A percentile compares a stretch with the other conserved stretches of the same genome.
phyloP scores from a whole-genome alignment of 2,113 vertebrate species.

The Cygnus buccinator region DNA sequence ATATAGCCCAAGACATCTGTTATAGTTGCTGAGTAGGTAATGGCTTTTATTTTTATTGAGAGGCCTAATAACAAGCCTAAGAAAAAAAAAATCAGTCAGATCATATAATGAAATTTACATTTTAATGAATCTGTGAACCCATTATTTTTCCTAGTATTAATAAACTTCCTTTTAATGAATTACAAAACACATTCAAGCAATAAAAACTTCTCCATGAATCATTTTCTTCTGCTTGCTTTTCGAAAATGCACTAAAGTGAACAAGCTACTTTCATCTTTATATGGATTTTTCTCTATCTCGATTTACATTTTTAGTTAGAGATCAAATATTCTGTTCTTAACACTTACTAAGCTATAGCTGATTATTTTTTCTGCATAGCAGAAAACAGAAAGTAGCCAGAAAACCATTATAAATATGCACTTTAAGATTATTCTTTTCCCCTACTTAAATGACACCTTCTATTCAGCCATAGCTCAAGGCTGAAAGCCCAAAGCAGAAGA shows the following conservation, averaged over 20 bases:
- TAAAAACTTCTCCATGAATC: not conserved
- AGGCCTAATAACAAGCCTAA: not conserved
- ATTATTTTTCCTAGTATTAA: conserved; percentile 30
- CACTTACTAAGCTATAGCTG: not conserved
- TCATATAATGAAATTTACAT: conserved; percentile 25
- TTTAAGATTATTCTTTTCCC: not conserved
- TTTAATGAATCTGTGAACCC: conserved; percentile 34
- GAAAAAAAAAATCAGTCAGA: not conserved
- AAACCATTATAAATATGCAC: not conserved
- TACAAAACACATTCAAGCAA: not conserved
- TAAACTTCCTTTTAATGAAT: conserved; percentile 41
- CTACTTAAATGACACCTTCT: not conserved
- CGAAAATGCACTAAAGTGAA: conserved; percentile 4
- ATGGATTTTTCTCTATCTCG: not conserved
- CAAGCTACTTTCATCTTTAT: not conserved
- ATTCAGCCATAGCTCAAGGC: not conserved
- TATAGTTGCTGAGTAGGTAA: not conserved
- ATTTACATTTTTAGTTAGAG: not conserved
- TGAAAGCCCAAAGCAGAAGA: not conserved
- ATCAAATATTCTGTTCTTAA: not conserved
- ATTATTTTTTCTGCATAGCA: not conserved
- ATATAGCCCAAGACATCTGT: not conserved
- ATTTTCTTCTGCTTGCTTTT: conserved; percentile 9
- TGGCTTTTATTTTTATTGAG: not conserved
- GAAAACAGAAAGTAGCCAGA: not conserved